Base-by-base conservation (phyloP, 2,888 invertebrate genomes). In the Theodoxus fluviatilis region DNA sequence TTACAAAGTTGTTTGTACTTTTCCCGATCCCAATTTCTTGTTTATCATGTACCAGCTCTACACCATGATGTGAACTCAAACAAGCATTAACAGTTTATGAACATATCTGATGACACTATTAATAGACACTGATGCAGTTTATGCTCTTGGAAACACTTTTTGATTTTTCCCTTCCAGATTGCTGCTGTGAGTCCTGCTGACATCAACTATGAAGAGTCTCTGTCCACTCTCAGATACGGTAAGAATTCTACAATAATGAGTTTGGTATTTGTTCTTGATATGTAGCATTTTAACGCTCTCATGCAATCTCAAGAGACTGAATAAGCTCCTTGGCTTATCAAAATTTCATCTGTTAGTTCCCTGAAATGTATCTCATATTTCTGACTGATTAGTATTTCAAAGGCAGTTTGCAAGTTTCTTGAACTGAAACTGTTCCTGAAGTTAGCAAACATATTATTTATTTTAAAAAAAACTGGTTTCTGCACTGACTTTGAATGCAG, bases 151-250 rank as follows among this genome's bases (percentile, higher is more conserved):
- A 33, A 67, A 40, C 0, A 43, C 55, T 35, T 55, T 22, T 68
- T 65, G 35, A 59, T 61, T 35, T 70, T 64, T 9, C 72, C 35
- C 69, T 68, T 72, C 35, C 76, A 88, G 89, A 87, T 90, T 73
- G 89, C 88, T 52, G 88, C 89, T 15, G 83, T 90, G 31, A 89
- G 89, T 78, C 90, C 90, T 22, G 89, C 90, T 25, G 89, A 89
- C 74, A 86, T 88, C 67, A 89, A 89, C 81, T 90, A 86, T 77
- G 89, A 89, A 37, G 89, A 89, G 76, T 88, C 89, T 0, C 78
- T 90, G 38, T 89, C 88, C 15, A 89, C 89, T 9, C 82, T 90
- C 3, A 81, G 89, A 78, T 90, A 88, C 78, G 89, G 89, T 89
- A 78, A 79, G 82, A 43, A 43, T 43, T 43, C 9, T 43, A 43